Conservation (phyloP, 2,888 invertebrate genomes). For the Drosophila fungiperda region DNA sequence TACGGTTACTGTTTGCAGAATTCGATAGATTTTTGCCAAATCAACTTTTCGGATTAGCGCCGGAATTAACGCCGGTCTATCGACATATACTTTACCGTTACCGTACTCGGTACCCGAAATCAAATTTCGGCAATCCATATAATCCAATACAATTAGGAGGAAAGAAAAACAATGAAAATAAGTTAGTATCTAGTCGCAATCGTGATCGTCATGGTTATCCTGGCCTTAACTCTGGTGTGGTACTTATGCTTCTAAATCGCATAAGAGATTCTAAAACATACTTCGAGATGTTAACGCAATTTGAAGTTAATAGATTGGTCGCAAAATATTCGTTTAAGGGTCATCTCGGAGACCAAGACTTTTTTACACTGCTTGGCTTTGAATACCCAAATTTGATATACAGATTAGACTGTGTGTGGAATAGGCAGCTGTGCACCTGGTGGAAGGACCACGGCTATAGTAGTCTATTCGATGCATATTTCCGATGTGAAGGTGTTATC, state of each 20-base stretch:
- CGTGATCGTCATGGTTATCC: constrained; percentile 87
- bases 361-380: constrained; percentile 90
- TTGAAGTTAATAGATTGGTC: constrained; percentile 86
- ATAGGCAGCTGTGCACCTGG: constrained; percentile 92
- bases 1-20: constrained; percentile 88
- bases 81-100: constrained; percentile 90
- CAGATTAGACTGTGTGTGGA: constrained; percentile 91
- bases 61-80: constrained; percentile 92
- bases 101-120: constrained; percentile 88
- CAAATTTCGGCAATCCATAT: constrained; percentile 86
- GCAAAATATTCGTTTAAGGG: constrained; percentile 89
- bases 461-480: constrained; percentile 90
- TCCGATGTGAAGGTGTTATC: constrained; percentile 88
- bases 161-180: constrained; percentile 57
- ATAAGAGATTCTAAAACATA: constrained; percentile 88
- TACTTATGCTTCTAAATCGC: constrained; percentile 89
- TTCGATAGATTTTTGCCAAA: constrained; percentile 88
- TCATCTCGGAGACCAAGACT: constrained; percentile 93
- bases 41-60: constrained; percentile 90
- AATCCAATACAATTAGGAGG: constrained; percentile 71
- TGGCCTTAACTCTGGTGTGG: constrained; percentile 93
- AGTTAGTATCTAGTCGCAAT: constrained; percentile 53
- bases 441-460: constrained; percentile 91
- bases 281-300: constrained; percentile 86
- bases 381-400: constrained; percentile 90